Percentiles rank a stretch among this genome's conserved stretches.
phyloP scores from a whole-genome alignment of 2,113 vertebrate species.

The Edolisoma coerulescens region DNA sequence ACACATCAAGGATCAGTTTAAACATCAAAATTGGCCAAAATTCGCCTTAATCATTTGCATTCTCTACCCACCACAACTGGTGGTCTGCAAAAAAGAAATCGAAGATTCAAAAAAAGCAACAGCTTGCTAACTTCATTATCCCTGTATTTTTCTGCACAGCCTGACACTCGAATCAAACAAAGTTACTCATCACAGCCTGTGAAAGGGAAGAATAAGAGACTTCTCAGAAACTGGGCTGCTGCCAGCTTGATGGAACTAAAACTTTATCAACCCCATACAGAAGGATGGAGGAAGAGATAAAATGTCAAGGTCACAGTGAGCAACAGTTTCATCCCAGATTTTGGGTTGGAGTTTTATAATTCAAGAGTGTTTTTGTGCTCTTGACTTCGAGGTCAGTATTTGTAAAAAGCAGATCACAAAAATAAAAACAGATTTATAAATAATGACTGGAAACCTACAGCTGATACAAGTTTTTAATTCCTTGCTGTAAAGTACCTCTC shows the following conservation, averaged over 20 bases:
- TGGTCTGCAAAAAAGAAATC: not conserved
- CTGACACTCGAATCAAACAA: not conserved
- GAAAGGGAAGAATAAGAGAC: not conserved
- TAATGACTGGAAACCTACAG: not conserved
- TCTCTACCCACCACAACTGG: not conserved
- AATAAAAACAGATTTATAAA: not conserved
- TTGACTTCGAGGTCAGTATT: not conserved
- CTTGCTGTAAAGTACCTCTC: not conserved
- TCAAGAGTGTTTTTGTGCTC: not conserved
- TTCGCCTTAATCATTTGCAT: fast-evolving
- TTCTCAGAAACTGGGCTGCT: not conserved
- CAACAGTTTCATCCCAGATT: not conserved
- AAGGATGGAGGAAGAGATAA: not conserved
- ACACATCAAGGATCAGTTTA: not conserved
- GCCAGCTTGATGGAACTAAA: not conserved
- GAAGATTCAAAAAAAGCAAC: not conserved
- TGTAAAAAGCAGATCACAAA: not conserved
- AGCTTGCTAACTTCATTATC: not conserved
- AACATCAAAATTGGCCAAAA: not conserved
- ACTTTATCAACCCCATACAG: not conserved
- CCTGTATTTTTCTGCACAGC: not conserved
- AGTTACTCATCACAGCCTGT: not conserved
- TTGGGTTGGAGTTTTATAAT: not conserved
- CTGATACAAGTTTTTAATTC: not conserved
- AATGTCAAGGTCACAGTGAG: not conserved